Percentiles rank a stretch among this genome's conserved stretches.
phyloP scores from a whole-genome alignment of 2,888 invertebrate genomes.

The Agonopterix heracliana region DNA sequence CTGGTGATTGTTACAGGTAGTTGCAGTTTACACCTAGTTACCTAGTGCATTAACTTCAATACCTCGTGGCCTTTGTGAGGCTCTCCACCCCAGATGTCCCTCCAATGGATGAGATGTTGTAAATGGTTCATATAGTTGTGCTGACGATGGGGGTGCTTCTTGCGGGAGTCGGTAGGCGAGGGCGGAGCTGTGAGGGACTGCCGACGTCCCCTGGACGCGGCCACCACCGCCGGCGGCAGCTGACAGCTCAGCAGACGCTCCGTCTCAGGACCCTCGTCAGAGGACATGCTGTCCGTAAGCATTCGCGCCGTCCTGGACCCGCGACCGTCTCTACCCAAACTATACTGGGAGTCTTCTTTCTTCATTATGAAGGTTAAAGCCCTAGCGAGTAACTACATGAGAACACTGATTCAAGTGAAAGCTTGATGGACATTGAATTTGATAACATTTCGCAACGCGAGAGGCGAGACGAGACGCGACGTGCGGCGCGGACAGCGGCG shows the following conservation, averaged over 20 bases:
- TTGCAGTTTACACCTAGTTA: neutral
- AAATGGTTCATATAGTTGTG: conserved; percentile 66
- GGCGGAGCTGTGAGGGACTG: conserved; percentile 68
- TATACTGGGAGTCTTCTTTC: conserved; percentile 47
- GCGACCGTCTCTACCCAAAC: conserved; percentile 34
- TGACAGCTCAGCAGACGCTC: conserved; percentile 53
- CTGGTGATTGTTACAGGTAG: conserved; percentile 1
- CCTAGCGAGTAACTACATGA: conserved; percentile 24
- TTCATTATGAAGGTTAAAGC: conserved; percentile 46
- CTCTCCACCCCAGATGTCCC: conserved; percentile 68
- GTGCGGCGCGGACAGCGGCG: conserved; percentile 44
- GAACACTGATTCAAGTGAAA: conserved; percentile 26
- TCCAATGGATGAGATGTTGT: conserved; percentile 68
- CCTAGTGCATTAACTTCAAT: conserved; percentile 21
- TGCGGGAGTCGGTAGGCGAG: conserved; percentile 65
- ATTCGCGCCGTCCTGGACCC: conserved; percentile 48
- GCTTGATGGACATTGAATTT: conserved; percentile 28
- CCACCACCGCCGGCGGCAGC: conserved; percentile 43
- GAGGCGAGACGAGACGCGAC: conserved; percentile 20
- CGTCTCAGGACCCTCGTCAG: conserved; percentile 65
- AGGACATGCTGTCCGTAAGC: conserved; percentile 63
- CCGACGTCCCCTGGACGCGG: conserved; percentile 43
- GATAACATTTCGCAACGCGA: conserved; percentile 43
- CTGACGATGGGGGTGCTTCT: conserved; percentile 59
- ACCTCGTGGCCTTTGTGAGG: conserved; percentile 66